These are phyloP conservation scores for Triplophysa siluroides DNA, from an alignment of 2,113 vertebrate genomes.

Conservation along the genomic window DNA sequence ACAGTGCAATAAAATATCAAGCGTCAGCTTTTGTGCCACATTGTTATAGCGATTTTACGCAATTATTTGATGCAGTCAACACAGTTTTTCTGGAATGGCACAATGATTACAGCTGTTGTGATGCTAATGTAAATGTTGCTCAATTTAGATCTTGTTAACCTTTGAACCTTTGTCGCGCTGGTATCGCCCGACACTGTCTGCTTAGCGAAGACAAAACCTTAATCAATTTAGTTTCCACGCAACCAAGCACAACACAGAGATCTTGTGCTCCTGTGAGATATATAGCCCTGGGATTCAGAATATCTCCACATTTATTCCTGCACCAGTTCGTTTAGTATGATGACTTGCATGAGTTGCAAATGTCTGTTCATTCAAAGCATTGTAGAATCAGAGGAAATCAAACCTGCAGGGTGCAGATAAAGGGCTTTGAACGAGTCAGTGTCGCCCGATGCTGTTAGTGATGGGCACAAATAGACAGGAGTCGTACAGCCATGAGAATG, in stretches of 20 bases:
- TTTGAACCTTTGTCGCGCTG: not conserved
- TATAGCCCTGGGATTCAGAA: not conserved
- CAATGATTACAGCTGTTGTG: not conserved
- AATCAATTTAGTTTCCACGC: conserved; percentile 22
- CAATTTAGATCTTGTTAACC: not conserved
- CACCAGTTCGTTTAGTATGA: not conserved
- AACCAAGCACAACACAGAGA: conserved; percentile 7
- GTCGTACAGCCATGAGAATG: not conserved
- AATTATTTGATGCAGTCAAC: not conserved
- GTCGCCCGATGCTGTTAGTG: not conserved
- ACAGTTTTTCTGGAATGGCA: not conserved
- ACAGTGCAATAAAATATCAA: not conserved
- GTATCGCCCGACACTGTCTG: not conserved
- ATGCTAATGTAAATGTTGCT: not conserved
- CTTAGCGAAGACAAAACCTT: not conserved
- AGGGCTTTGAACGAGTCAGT: not conserved
- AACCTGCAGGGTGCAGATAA: conserved; percentile 35
- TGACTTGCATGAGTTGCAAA: conserved; percentile 1
- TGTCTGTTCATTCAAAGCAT: not conserved
- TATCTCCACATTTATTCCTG: not conserved
- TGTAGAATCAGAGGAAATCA: not conserved
- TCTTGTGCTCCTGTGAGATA: not conserved
- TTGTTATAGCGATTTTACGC: not conserved
- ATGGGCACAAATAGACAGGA: not conserved
- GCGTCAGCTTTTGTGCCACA: not conserved